A percentile compares a stretch with the other conserved stretches of the same genome.
Conservation (phyloP, 2,113 vertebrate species). For the Crotophaga sulcirostris region DNA sequence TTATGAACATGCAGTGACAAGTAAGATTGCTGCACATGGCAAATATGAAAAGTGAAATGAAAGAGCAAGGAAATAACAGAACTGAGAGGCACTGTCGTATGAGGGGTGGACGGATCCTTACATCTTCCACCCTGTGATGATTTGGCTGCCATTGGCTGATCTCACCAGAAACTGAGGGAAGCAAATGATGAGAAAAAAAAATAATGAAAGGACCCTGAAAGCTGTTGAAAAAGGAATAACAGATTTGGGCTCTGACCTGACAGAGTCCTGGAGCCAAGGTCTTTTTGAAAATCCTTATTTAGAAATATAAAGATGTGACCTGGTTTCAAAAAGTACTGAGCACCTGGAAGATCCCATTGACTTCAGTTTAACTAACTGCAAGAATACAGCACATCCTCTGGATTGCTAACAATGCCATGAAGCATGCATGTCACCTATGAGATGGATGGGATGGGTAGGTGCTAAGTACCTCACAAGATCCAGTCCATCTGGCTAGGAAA, state of each 20-base stretch:
- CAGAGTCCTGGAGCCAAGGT: background rate
- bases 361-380: background rate
- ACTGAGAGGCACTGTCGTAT: background rate
- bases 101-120: background rate
- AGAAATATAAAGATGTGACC: conserved; percentile 36
- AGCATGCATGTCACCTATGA: background rate
- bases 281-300: conserved; percentile 49
- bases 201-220: background rate
- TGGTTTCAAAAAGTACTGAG: conserved; percentile 36
- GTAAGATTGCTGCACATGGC: background rate
- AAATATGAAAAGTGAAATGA: conserved; percentile 13
- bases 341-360: background rate
- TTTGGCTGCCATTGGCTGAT: background rate
- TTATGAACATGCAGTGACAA: conserved; percentile 18
- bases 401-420: background rate
- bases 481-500: background rate
- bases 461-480: background rate
- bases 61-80: background rate
- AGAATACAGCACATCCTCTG: background rate
- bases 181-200: background rate
- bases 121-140: background rate
- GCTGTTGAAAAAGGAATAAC: conserved; percentile 14
- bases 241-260: conserved; percentile 12
- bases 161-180: background rate
- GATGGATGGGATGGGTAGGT: background rate